Conservation (phyloP, 2,113 vertebrate species). For the Amia ocellicauda region DNA sequence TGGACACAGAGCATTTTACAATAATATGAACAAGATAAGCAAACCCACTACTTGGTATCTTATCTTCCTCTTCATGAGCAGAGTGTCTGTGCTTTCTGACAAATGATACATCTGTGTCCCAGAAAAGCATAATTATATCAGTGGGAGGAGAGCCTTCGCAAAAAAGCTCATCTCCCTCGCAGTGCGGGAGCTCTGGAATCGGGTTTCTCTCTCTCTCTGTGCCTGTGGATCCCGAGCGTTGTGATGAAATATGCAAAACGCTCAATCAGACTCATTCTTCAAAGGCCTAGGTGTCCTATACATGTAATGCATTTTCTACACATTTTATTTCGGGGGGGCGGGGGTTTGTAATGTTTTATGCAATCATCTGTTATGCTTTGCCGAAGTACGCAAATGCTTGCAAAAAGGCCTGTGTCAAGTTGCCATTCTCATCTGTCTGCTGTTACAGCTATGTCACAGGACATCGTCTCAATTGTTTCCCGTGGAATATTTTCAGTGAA, state of each 20-base stretch:
- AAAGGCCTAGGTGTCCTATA: conserved; percentile 15
- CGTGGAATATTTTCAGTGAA: conserved; percentile 10
- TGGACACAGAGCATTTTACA: conserved; percentile 4
- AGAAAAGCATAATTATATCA: conserved; percentile 48
- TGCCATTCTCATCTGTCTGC: neutral
- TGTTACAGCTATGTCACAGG: no score
- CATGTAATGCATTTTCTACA: neutral
- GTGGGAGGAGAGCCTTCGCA: conserved; percentile 33
- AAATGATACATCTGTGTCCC: conserved; percentile 30
- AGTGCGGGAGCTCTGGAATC: conserved; percentile 32
- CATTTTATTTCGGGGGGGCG: conserved; percentile 8
- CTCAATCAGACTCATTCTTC: conserved; percentile 37
- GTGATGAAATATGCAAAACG: conserved; percentile 34
- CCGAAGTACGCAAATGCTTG: neutral
- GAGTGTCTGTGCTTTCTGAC: conserved; percentile 19
- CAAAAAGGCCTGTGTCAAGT: neutral
- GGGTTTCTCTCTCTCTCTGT: conserved; percentile 33
- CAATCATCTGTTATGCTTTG: neutral
- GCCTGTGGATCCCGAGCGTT: conserved; percentile 35
- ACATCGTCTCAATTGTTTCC: no score
- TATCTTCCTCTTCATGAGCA: conserved; percentile 6
- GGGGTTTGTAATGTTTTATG: neutral
- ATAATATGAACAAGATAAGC: conserved; percentile 29
- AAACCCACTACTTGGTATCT: conserved; percentile 25
- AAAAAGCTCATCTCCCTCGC: conserved; percentile 36